A percentile compares a stretch with the other conserved stretches of the same genome.
phyloP scores from a whole-genome alignment of 2,113 vertebrate species.

The Trichechus manatus region DNA sequence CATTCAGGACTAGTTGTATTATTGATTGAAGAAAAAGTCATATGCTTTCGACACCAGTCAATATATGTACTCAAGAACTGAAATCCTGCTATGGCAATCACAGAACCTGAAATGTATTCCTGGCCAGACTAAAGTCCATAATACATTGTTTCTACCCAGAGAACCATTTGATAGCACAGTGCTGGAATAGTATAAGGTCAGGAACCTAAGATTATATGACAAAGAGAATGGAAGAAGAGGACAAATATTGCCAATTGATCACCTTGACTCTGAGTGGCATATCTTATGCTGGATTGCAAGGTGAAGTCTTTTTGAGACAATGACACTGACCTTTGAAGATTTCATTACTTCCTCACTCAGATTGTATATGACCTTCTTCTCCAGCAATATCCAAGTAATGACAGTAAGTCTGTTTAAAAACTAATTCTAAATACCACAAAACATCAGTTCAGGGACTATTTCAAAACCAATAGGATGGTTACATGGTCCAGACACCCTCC shows the following conservation, averaged over 20 bases:
- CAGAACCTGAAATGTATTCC: neutral
- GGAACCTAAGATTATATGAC: constrained; percentile 18
- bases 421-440: constrained; percentile 8
- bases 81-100: neutral
- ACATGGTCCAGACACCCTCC: neutral
- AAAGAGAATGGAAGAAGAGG: neutral
- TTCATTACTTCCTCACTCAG: neutral
- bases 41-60: neutral
- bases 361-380: neutral
- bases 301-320: neutral
- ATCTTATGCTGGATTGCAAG: neutral
- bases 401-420: neutral
- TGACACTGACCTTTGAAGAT: neutral
- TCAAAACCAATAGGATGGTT: neutral
- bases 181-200: neutral
- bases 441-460: neutral
- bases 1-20: neutral
- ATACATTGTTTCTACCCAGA: neutral
- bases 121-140: neutral
- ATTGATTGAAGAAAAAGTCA: neutral
- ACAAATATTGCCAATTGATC: neutral
- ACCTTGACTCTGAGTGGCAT: neutral
- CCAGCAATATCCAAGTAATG: neutral
- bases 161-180: neutral
- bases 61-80: neutral